These are phyloP conservation scores for Eupithecia tripunctaria DNA, from an alignment of 2,888 invertebrate species.

Conservation along the genomic window DNA sequence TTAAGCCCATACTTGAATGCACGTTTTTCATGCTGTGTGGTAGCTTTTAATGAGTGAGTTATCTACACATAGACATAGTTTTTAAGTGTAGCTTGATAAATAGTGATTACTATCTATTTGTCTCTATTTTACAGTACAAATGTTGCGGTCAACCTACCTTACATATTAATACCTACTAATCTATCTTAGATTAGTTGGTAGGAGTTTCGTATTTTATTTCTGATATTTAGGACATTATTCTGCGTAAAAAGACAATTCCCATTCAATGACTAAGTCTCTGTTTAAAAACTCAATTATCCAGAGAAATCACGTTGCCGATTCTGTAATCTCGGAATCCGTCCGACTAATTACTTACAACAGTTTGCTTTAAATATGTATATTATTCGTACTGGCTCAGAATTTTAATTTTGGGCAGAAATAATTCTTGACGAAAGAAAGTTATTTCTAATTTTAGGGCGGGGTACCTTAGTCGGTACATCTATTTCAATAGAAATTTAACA, in stretches of 20 bases:
- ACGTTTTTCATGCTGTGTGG: no score
- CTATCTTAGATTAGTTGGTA: background rate
- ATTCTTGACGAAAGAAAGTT: background rate
- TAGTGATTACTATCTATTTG: no score
- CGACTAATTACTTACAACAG: conserved; percentile 66
- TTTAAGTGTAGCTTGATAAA: no score
- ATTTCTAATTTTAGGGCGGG: background rate
- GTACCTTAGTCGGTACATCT: background rate
- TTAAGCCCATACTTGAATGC: no score
- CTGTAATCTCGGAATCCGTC: conserved; percentile 52
- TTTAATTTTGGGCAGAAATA: conserved; percentile 44
- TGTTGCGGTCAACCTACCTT: background rate
- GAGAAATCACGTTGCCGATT: conserved; percentile 53
- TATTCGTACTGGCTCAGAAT: conserved; percentile 55
- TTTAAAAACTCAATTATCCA: conserved; percentile 43
- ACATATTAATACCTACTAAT: no score
- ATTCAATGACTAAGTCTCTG: conserved; percentile 29
- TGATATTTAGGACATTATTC: conserved; percentile 11
- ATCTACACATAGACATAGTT: no score
- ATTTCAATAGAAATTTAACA: background rate
- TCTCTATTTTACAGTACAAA: no score
- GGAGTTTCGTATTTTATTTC: conserved; percentile 2
- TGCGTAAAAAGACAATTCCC: conserved; percentile 26
- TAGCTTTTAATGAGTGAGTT: no score
- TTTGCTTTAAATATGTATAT: conserved; percentile 63